Percentiles rank a stretch among this genome's conserved stretches.
phyloP scores from a whole-genome alignment of 1,140 invertebrate genomes.

The Ceratina australensis region DNA sequence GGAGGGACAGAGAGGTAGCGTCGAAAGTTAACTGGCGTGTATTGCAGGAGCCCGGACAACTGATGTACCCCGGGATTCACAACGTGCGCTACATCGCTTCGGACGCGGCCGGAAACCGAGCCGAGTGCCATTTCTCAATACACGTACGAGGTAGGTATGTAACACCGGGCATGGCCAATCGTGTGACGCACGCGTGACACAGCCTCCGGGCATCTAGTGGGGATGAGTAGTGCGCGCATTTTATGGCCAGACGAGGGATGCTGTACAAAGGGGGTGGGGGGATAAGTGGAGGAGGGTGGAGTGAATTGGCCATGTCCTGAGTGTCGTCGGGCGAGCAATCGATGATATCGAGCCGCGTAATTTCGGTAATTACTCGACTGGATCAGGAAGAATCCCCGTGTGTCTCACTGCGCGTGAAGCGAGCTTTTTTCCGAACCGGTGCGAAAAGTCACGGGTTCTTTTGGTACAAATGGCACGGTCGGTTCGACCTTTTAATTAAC shows the following conservation, averaged over 20 bases:
- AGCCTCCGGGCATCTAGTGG: no score
- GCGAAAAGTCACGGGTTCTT: no score
- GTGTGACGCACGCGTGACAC: no score
- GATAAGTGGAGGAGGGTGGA: no score
- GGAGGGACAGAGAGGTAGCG: not conserved
- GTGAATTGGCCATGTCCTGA: no score
- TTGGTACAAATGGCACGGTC: no score
- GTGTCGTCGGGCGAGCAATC: not conserved
- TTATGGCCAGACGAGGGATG: no score
- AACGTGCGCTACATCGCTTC: slow-evolving; percentile 83
- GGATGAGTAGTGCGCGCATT: no score
- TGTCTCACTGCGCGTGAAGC: no score
- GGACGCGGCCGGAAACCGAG: slow-evolving; percentile 82
- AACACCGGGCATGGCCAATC: not conserved
- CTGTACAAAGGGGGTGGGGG: no score
- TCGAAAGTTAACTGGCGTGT: slow-evolving; percentile 57
- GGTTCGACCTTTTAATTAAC: not conserved
- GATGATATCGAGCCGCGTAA: slow-evolving; percentile 37
- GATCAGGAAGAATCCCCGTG: no score
- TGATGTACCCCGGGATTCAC: slow-evolving; percentile 82
- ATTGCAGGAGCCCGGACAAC: slow-evolving; percentile 81
- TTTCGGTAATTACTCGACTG: not conserved
- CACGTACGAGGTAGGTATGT: slow-evolving; percentile 80
- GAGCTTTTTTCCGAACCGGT: no score
- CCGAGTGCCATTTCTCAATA: slow-evolving; percentile 83